Evolutionary conservation across 2,113 vertebrate genomes (phyloP).

Genomic region (Cochlearius cochlearius): DNA sequence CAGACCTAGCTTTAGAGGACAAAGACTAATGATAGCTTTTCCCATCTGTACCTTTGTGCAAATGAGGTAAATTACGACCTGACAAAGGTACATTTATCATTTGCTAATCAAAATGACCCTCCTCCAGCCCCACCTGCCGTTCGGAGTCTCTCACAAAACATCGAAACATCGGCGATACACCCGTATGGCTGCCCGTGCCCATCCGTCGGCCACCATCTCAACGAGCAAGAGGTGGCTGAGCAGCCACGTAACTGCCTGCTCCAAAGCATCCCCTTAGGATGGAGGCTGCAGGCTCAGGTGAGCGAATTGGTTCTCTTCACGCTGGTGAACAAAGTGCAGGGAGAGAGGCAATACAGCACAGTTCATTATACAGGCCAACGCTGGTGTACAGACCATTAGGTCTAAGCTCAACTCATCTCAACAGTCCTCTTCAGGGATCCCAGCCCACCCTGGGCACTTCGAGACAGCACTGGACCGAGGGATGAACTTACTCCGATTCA

Average conservation of each 20-base stretch:
- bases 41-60: neutral
- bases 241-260: neutral
- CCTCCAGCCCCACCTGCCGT: neutral
- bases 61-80: neutral
- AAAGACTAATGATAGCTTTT: neutral
- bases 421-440: neutral
- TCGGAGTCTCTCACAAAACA: neutral
- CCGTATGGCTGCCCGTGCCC: accelerated
- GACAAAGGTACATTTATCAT: neutral
- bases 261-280: accelerated
- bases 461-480: neutral
- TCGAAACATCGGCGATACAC: neutral
- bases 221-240: neutral
- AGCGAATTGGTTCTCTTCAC: neutral
- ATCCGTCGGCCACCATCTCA: neutral
- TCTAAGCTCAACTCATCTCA: neutral
- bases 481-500: neutral
- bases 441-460: neutral
- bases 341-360: neutral
- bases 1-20: neutral
- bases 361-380: accelerated
- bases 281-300: neutral
- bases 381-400: too few relatives aligned
- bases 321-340: neutral
- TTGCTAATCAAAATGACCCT: neutral